phyloP scores from a whole-genome alignment of 2,888 invertebrate genomes.

The Lepetodrilus schrolli region DNA sequence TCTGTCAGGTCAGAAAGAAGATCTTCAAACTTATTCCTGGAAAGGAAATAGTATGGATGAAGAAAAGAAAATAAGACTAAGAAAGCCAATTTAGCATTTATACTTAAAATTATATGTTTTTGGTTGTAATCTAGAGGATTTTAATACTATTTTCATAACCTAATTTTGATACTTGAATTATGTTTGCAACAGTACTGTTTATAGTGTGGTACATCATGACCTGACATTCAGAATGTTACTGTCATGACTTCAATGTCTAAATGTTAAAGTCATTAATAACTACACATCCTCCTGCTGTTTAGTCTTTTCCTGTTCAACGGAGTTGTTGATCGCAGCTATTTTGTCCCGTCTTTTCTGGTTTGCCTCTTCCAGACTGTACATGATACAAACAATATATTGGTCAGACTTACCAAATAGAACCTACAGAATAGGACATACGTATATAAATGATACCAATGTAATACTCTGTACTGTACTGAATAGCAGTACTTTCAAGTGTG shows the following conservation, averaged over 20 bases:
- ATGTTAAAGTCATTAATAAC: conserved; percentile 20
- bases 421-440: too few species aligned
- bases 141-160: background rate
- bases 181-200: too few species aligned
- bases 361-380: conserved; percentile 48
- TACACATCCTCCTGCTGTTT: conserved; percentile 48
- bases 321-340: conserved; percentile 42
- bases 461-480: too few species aligned
- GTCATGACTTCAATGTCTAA: too few species aligned
- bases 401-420: too few species aligned
- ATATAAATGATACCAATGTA: too few species aligned
- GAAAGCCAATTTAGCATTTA: background rate
- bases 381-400: too few species aligned
- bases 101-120: too few species aligned
- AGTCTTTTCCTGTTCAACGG: conserved; percentile 44
- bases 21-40: conserved; percentile 33
- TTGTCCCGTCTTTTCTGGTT: conserved; percentile 44
- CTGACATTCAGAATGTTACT: too few species aligned
- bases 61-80: background rate
- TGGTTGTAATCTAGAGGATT: too few species aligned
- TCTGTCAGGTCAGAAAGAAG: conserved; percentile 30
- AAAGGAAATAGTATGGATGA: background rate
- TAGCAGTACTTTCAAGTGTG: too few species aligned
- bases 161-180: background rate
- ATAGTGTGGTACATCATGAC: too few species aligned